Evolutionary conservation across 2,888 invertebrate species (phyloP).

Genomic region (Sialis fuliginosa): DNA sequence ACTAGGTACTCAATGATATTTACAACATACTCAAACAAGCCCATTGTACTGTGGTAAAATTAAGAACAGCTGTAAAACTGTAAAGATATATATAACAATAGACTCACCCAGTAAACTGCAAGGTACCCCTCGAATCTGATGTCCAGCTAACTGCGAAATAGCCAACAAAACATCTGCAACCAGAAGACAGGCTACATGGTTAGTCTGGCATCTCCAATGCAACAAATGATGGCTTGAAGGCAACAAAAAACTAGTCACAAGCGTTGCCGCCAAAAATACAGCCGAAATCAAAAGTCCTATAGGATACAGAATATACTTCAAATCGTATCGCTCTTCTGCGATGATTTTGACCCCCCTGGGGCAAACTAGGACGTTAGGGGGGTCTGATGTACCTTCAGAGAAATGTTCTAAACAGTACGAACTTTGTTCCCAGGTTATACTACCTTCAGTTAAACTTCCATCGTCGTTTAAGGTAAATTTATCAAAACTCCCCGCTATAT

Average conservation of each 20-base stretch:
- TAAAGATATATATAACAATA: not conserved
- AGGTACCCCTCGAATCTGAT: conserved; percentile 35
- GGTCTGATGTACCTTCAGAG: conserved; percentile 23
- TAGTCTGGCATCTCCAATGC: conserved; percentile 79
- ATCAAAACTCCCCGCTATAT: conserved; percentile 36
- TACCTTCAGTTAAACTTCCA: conserved; percentile 33
- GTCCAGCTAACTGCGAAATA: conserved; percentile 52
- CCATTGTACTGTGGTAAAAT: no score
- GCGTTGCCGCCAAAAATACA: conserved; percentile 62
- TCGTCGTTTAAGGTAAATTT: conserved; percentile 31
- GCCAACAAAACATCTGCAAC: conserved; percentile 65
- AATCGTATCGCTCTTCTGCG: conserved; percentile 19
- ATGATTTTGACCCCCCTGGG: conserved; percentile 29
- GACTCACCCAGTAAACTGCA: conserved; percentile 55
- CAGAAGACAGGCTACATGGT: conserved; percentile 69
- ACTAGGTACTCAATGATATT: no score
- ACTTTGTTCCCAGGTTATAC: conserved; percentile 22
- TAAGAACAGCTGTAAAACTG: no score
- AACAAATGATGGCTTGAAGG: conserved; percentile 72
- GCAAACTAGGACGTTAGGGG: conserved; percentile 39
- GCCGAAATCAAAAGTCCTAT: conserved; percentile 64
- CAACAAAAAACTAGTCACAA: conserved; percentile 60
- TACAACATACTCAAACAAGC: no score
- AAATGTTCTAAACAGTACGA: conserved; percentile 29
- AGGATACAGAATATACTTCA: conserved; percentile 56